phyloP scores from a whole-genome alignment of 2,113 vertebrate genomes.

The Epinephelus lanceolatus region DNA sequence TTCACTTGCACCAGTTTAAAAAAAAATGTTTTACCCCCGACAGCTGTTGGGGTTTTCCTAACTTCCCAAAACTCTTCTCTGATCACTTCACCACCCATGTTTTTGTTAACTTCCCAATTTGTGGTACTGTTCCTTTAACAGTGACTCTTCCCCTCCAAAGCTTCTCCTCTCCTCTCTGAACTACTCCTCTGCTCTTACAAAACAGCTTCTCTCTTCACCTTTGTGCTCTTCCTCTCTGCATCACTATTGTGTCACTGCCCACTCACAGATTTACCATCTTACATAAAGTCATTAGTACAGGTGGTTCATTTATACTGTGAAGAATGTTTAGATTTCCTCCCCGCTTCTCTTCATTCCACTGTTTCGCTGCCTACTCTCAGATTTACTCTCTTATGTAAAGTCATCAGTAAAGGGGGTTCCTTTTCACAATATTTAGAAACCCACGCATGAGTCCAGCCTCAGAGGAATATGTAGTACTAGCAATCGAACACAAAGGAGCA shows the following conservation, averaged over 20 bases:
- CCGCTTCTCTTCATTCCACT: slow-evolving; percentile 5
- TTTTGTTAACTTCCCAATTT: too few relatives aligned
- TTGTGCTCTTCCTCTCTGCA: neutral
- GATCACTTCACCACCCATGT: too few relatives aligned
- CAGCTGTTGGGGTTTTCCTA: too few relatives aligned
- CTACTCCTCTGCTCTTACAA: neutral
- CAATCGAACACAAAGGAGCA: slow-evolving; percentile 28
- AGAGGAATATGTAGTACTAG: slow-evolving; percentile 28
- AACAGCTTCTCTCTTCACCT: neutral
- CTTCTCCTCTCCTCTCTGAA: neutral
- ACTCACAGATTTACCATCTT: slow-evolving; percentile 35
- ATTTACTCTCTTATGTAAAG: slow-evolving; percentile 60
- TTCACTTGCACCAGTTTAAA: too few relatives aligned
- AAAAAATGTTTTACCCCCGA: too few relatives aligned
- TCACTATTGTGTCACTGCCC: neutral
- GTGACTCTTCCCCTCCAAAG: too few relatives aligned
- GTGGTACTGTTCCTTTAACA: too few relatives aligned
- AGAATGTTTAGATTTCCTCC: slow-evolving; percentile 3
- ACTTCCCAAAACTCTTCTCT: too few relatives aligned
- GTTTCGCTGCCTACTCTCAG: slow-evolving; percentile 44
- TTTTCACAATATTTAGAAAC: slow-evolving; percentile 27
- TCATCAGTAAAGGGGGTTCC: slow-evolving; percentile 39
- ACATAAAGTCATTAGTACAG: slow-evolving; percentile 47
- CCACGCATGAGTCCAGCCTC: slow-evolving; percentile 26
- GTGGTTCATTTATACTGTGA: slow-evolving; percentile 11